Percentiles rank a stretch among this genome's conserved stretches.
phyloP scores from a whole-genome alignment of 2,797 vertebrate genomes.

The Chloroceryle inda region DNA sequence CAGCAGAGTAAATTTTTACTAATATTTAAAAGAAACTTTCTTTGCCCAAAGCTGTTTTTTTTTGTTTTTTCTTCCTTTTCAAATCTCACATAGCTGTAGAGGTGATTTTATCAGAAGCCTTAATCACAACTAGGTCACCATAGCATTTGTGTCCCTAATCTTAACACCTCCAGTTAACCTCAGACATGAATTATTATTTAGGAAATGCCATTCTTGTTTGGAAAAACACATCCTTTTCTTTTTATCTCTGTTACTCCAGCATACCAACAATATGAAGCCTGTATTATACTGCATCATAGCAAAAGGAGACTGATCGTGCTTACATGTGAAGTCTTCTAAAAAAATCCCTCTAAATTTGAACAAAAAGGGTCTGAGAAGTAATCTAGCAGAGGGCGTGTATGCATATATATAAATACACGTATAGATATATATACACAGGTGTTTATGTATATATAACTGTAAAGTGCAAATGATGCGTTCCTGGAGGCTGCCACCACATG shows the following conservation, averaged over 20 bases:
- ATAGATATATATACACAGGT: no score
- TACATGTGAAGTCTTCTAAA: not conserved
- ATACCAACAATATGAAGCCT: not conserved
- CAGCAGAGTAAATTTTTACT: not conserved
- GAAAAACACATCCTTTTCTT: not conserved
- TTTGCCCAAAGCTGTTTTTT: not conserved
- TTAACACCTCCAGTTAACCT: not conserved
- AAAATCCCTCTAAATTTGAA: not conserved
- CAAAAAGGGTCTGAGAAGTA: not conserved
- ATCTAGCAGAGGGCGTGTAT: not conserved
- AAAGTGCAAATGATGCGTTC: not conserved
- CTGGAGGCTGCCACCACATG: not conserved
- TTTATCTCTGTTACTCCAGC: not conserved
- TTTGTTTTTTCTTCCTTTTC: not conserved
- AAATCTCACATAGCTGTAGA: not conserved
- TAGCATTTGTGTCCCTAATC: not conserved
- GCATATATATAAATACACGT: not conserved
- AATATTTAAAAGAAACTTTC: not conserved
- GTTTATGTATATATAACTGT: not conserved
- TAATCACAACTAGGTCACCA: not conserved
- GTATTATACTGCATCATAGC: not conserved
- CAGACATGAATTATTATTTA: not conserved
- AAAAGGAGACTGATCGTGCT: not conserved
- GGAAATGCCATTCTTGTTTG: not conserved
- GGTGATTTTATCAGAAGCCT: not conserved